Percentiles rank a stretch among this genome's conserved stretches.
Evolutionary conservation across 2,797 vertebrate species (phyloP).

Genomic region (Nyctibius grandis): DNA sequence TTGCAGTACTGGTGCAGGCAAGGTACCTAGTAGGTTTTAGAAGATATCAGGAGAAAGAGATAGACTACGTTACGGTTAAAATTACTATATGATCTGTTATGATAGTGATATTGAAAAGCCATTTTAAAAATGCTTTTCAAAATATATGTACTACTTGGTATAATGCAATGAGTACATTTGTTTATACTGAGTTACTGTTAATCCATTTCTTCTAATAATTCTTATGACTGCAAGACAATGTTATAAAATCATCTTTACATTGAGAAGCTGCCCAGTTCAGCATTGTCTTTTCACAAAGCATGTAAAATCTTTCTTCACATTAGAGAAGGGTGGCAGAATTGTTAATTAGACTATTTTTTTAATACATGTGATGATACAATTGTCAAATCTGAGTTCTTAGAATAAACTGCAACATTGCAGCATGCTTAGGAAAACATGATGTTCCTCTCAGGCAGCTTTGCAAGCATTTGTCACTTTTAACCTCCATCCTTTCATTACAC

Average conservation of each 20-base stretch:
- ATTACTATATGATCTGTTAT: slow-evolving; percentile 17
- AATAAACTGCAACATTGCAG: neutral
- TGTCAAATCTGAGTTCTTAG: neutral
- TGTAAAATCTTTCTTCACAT: neutral
- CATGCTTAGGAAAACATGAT: slow-evolving; percentile 7
- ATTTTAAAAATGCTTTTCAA: slow-evolving; percentile 20
- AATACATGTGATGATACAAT: slow-evolving; percentile 13
- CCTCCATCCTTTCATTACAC: neutral
- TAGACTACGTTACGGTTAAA: slow-evolving; percentile 26
- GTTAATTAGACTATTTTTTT: slow-evolving; percentile 8
- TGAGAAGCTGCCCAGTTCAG: neutral
- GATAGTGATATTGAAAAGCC: neutral
- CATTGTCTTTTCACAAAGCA: neutral
- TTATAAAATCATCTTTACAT: neutral
- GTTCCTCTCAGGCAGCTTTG: neutral
- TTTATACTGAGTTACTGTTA: slow-evolving; percentile 34
- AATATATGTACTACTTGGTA: neutral
- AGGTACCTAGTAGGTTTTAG: neutral
- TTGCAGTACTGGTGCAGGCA: slow-evolving; percentile 56
- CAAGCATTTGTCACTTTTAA: slow-evolving; percentile 34
- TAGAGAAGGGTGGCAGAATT: neutral
- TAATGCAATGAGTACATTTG: neutral
- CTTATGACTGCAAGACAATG: neutral
- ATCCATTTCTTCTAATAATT: slow-evolving; percentile 43
- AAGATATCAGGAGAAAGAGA: slow-evolving; percentile 32